Conservation (phyloP, 2,888 invertebrate genomes). For the Maniola hyperantus region DNA sequence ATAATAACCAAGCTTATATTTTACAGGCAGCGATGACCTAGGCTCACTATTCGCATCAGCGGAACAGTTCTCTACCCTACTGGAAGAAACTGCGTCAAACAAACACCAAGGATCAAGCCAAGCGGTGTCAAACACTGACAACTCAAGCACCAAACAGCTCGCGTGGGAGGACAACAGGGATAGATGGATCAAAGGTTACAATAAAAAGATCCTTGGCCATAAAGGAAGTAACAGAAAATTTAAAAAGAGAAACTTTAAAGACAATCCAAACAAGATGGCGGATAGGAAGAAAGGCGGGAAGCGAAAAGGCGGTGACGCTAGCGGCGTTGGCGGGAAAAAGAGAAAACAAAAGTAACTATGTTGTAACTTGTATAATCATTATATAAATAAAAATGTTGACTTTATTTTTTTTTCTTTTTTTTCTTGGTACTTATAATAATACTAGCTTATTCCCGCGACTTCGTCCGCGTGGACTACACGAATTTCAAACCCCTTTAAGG, state of each 20-base stretch:
- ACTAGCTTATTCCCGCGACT: too few species aligned
- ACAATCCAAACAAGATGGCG: conserved; percentile 48
- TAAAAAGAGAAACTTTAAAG: conserved; percentile 43
- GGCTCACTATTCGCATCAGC: conserved; percentile 90
- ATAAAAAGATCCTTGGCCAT: conserved; percentile 70
- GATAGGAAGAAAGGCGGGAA: conserved; percentile 58
- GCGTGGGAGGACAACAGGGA: conserved; percentile 91
- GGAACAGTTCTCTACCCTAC: conserved; percentile 93
- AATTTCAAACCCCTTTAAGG: too few species aligned
- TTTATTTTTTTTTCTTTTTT: conserved; percentile 15
- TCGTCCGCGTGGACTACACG: too few species aligned
- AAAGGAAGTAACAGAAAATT: conserved; percentile 49
- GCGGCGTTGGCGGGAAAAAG: conserved; percentile 62
- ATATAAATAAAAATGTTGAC: conserved; percentile 32
- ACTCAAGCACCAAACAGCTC: conserved; percentile 89
- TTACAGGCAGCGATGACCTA: conserved; percentile 75
- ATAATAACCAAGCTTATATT: conserved; percentile 12
- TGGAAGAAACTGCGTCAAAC: conserved; percentile 91
- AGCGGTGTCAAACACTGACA: conserved; percentile 88
- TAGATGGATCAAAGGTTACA: conserved; percentile 83
- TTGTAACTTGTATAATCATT: neutral
- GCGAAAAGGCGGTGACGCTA: conserved; percentile 52
- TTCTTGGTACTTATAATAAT: neutral
- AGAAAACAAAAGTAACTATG: conserved; percentile 58
- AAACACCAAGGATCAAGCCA: conserved; percentile 85